Conservation (phyloP, 2,888 invertebrate genomes). For the Cantharis rustica region DNA sequence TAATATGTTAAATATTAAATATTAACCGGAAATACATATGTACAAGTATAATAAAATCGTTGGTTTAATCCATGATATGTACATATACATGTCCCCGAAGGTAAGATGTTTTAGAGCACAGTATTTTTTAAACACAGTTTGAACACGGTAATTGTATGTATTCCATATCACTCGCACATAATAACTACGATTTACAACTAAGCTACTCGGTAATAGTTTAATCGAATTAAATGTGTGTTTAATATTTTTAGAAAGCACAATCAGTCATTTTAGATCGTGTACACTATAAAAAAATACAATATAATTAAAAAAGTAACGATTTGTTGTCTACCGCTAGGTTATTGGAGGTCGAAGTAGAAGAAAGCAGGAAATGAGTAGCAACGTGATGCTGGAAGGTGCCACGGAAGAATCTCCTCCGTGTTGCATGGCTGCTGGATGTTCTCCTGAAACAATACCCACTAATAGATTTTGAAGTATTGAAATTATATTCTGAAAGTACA, state of each 20-base stretch:
- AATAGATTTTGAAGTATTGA: conserved; percentile 12
- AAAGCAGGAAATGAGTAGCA: conserved; percentile 24
- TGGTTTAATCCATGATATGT: conserved; percentile 34
- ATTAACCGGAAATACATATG: conserved; percentile 23
- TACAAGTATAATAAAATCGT: conserved; percentile 29
- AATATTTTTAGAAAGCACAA: conserved; percentile 33
- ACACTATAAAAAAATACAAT: neutral
- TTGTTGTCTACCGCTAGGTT: conserved; percentile 38
- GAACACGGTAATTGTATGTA: conserved; percentile 22
- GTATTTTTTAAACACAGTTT: conserved; percentile 20
- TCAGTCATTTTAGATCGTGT: conserved; percentile 25
- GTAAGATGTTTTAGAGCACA: conserved; percentile 16
- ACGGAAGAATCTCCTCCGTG: conserved; percentile 61
- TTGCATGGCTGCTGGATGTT: conserved; percentile 87
- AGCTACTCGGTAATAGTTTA: neutral
- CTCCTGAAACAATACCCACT: conserved; percentile 65
- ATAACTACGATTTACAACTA: conserved; percentile 9
- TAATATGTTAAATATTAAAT: conserved; percentile 24
- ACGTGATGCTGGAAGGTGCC: conserved; percentile 17
- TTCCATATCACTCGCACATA: conserved; percentile 33
- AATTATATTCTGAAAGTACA: conserved; percentile 11
- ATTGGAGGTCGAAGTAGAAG: conserved; percentile 33
- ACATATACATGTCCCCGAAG: conserved; percentile 33
- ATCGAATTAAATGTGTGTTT: conserved; percentile 11
- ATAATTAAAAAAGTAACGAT: neutral